phyloP scores from a whole-genome alignment of 2,797 vertebrate species.

The Pipistrellus kuhlii region DNA sequence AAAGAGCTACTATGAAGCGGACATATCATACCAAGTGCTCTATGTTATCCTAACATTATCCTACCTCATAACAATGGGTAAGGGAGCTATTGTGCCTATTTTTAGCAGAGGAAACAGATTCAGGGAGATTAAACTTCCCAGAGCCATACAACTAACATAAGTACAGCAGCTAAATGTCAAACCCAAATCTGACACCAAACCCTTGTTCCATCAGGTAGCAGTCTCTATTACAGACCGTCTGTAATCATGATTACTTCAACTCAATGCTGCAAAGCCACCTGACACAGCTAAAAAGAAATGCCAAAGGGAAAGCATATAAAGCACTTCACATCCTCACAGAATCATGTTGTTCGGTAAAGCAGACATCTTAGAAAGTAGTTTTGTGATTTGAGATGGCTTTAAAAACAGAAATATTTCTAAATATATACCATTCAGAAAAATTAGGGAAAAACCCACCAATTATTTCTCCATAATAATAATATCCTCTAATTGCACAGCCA shows the following conservation, averaged over 20 bases:
- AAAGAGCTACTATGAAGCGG: background rate
- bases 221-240: background rate
- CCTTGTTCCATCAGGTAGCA: background rate
- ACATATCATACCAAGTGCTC: background rate
- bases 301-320: background rate
- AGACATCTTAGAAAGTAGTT: background rate
- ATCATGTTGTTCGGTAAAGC: background rate
- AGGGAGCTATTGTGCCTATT: background rate
- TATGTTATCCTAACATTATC: too few relatives aligned
- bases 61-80: background rate
- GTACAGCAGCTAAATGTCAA: background rate
- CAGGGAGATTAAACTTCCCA: background rate
- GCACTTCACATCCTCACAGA: background rate
- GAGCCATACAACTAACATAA: background rate
- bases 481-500: background rate
- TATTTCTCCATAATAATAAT: background rate
- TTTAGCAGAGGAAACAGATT: slow-evolving; percentile 21
- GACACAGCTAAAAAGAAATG: background rate
- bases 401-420: background rate
- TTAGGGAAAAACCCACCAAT: background rate
- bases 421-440: slow-evolving; percentile 8
- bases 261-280: background rate
- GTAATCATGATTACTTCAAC: background rate
- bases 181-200: background rate
- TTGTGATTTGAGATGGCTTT: background rate